phyloP scores from a whole-genome alignment of 1,140 invertebrate species.

The Drosophila quadrilineata region DNA sequence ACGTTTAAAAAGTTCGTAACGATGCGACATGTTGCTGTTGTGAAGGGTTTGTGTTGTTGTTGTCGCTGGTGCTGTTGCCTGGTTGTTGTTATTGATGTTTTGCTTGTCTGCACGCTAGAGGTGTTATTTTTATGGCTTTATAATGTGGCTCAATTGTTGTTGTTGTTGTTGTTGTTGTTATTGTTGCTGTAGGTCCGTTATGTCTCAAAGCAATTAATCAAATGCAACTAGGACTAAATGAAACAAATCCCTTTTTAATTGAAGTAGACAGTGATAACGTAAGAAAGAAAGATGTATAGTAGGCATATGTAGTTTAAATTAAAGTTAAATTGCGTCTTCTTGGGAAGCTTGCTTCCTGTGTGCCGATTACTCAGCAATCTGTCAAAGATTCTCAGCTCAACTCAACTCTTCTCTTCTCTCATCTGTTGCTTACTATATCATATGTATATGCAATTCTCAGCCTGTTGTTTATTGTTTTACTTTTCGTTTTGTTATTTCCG shows the following conservation, averaged over 20 bases:
- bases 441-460: too few relatives aligned
- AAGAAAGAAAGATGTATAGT: too few relatives aligned
- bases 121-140: constrained; percentile 74
- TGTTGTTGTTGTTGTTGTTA: constrained; percentile 2
- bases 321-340: too few relatives aligned
- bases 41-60: not conserved
- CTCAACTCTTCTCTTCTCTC: too few relatives aligned
- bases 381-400: too few relatives aligned
- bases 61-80: constrained; percentile 10
- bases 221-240: constrained; percentile 8
- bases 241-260: constrained; percentile 7
- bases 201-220: constrained; percentile 33
- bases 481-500: constrained; percentile 48
- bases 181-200: constrained; percentile 32
- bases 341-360: too few relatives aligned
- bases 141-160: constrained; percentile 47
- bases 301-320: too few relatives aligned
- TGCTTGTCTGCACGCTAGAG: constrained; percentile 35
- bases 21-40: constrained; percentile 33
- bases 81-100: constrained; percentile 14
- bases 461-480: too few relatives aligned
- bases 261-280: not conserved
- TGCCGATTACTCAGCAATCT: too few relatives aligned
- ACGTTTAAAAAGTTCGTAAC: constrained; percentile 26
- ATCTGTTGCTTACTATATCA: too few relatives aligned